Evolutionary conservation across 2,113 vertebrate genomes (phyloP).

Genomic region (Semnornis frantzii): DNA sequence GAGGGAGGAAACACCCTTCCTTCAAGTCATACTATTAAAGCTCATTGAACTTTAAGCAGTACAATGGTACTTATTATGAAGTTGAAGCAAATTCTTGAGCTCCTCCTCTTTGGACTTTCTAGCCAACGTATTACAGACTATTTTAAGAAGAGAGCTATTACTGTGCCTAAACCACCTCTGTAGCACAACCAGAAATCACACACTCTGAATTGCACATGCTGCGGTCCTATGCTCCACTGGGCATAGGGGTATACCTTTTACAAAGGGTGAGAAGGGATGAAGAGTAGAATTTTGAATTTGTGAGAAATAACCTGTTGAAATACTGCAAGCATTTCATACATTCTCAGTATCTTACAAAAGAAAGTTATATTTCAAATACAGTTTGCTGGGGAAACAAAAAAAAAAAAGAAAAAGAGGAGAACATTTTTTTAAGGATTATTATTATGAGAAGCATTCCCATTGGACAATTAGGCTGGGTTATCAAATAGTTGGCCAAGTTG

Average conservation of each 20-base stretch:
- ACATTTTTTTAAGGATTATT: neutral
- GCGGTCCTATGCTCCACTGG: neutral
- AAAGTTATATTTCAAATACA: neutral
- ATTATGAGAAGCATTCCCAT: neutral
- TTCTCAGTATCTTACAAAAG: neutral
- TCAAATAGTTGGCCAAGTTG: neutral
- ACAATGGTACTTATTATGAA: conserved; percentile 72
- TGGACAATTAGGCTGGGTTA: neutral
- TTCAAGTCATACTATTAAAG: conserved; percentile 71
- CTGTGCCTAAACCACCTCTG: neutral
- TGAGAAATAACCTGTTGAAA: neutral
- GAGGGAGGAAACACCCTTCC: conserved; percentile 52
- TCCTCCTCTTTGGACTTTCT: conserved; percentile 42
- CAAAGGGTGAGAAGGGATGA: neutral
- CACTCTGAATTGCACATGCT: neutral
- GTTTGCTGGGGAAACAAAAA: neutral
- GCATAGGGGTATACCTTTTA: neutral
- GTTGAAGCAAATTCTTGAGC: conserved; percentile 17
- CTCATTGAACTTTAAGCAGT: conserved; percentile 63
- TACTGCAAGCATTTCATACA: neutral
- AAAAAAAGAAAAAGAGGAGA: neutral
- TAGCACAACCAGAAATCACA: neutral
- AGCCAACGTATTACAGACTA: neutral
- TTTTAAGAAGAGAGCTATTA: conserved; percentile 20
- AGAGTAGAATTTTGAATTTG: neutral